Evolutionary conservation across 2,113 vertebrate species (phyloP), one percentile per base, ranked within the genome.

Genomic region (Dryoscopus gambensis): DNA sequence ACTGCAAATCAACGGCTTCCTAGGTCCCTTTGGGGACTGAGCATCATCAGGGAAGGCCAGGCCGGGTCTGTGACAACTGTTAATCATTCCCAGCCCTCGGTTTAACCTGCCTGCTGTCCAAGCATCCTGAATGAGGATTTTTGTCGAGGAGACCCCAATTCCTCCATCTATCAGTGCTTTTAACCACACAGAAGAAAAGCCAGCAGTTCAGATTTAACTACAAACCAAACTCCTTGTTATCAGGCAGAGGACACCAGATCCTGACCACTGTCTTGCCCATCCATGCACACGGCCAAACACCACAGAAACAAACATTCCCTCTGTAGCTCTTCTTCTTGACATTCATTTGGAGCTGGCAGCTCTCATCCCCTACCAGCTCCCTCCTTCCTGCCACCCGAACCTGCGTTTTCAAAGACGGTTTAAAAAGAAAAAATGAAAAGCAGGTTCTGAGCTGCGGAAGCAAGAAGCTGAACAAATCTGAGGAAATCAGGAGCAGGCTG

Each of bases 401-500:
- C 90, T 67, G 60, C 56, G 37, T 24, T 73, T 78, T 93, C 90
- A 90, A 81, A 90, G 56, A 17, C 0, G 1, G 19, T 33, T 84
- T 75, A 62, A 60, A 95, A 81, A 89, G 74, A 11, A 44, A 63
- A 84, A 86, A 88, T 14, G 47, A 84, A 88, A 74, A 42, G 92
- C 83, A 68, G n/a, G 60, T 56, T 90, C 63, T 65, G 92, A 96
- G 96, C 95, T 85, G 84, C 13, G 4, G 76, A 92, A 84, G 37
- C 81, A 82, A 77, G 70, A 46, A 87, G 70, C 84, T 85, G 79
- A 93, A 88, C 90, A 95, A 83, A 92, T 87, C 81, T 73, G 5
- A 65, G 93, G n/a, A 28, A 49, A 70, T 46, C 62, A 37, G 84
- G 50, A 65, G 91, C 87, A 81, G 89, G 19, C 70, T 84, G 90